These are phyloP conservation scores for Platygyra sinensis DNA, from an alignment of 64 coral and sea anemone genomes.

Conservation along the genomic window DNA sequence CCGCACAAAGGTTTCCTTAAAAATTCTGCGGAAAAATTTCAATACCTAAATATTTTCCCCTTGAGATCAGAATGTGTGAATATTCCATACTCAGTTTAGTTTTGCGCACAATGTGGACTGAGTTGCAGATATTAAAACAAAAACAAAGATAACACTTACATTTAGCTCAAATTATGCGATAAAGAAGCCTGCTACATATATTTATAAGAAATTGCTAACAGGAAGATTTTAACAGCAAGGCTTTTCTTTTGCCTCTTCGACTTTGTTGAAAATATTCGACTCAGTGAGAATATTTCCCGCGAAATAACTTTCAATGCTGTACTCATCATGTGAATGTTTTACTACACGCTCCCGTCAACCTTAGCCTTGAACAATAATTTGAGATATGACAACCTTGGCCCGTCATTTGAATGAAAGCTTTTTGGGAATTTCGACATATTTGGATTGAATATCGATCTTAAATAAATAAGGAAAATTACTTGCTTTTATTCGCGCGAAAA, in stretches of 20 bases:
- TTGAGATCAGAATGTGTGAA: neutral
- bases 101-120: neutral
- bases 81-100: neutral
- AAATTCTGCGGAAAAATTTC: no score
- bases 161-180: neutral
- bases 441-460: conserved; percentile 33
- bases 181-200: no score
- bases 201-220: neutral
- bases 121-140: neutral
- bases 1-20: no score
- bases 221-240: neutral
- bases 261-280: neutral
- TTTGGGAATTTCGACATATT: conserved; percentile 35
- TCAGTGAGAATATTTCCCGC: neutral
- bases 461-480: conserved; percentile 38
- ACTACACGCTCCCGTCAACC: conserved; percentile 21
- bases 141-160: neutral
- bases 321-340: conserved; percentile 17
- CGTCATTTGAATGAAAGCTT: conserved; percentile 32
- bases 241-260: neutral
- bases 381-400: conserved; percentile 28
- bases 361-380: neutral
- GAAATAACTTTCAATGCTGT: neutral
- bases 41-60: no score
- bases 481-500: conserved; percentile 42